phyloP scores from a whole-genome alignment of 2,113 vertebrate species.

The Mesitornis unicolor region DNA sequence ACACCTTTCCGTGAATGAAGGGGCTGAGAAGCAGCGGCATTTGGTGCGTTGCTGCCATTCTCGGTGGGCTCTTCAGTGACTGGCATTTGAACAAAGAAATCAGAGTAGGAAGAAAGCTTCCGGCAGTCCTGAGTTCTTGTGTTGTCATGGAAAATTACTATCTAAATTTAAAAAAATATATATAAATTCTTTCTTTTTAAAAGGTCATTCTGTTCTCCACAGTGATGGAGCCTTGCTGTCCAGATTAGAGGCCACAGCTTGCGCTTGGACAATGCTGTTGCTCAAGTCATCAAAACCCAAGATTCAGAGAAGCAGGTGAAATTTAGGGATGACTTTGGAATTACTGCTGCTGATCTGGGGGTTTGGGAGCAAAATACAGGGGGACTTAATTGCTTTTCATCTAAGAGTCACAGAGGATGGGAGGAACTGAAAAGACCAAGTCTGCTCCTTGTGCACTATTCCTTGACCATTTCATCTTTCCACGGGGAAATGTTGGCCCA shows the following conservation, averaged over 20 bases:
- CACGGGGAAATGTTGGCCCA: neutral
- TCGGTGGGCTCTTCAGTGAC: neutral
- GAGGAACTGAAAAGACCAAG: neutral
- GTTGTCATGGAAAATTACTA: neutral
- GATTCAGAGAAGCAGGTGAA: neutral
- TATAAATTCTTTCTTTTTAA: neutral
- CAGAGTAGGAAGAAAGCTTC: neutral
- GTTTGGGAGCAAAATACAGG: neutral
- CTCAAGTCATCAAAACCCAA: neutral
- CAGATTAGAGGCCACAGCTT: neutral
- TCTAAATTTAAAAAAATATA: neutral
- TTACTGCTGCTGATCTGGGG: neutral
- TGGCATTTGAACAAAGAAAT: neutral
- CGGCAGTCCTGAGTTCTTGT: fast-evolving
- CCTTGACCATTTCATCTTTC: neutral
- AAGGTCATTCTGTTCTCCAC: neutral
- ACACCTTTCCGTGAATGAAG: constrained; percentile 39
- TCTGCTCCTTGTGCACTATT: fast-evolving
- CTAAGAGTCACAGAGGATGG: neutral
- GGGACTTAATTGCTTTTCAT: neutral
- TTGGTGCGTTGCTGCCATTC: neutral
- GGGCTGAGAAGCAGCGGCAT: neutral
- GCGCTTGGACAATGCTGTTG: neutral
- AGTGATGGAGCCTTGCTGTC: neutral
- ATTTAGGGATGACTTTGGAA: neutral